phyloP scores from a whole-genome alignment of 2,113 vertebrate species.

The Indicator indicator region DNA sequence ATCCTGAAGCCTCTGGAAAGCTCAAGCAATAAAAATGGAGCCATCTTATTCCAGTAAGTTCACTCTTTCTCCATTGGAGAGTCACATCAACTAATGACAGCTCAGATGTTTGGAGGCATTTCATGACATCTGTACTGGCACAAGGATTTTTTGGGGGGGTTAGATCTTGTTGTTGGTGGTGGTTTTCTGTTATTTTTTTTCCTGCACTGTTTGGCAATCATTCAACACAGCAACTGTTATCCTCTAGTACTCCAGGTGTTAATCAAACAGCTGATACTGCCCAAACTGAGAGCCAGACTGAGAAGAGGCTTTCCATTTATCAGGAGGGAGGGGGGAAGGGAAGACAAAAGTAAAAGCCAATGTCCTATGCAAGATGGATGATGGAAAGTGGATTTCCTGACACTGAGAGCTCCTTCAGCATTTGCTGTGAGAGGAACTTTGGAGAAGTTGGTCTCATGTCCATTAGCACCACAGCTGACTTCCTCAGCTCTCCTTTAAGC shows the following conservation, averaged over 20 bases:
- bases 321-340: too few species aligned
- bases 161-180: background rate
- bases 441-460: background rate
- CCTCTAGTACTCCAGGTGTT: background rate
- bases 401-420: background rate
- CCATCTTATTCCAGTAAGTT: background rate
- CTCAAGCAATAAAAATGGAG: background rate
- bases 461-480: background rate
- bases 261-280: background rate
- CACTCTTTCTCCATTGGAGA: background rate
- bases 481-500: background rate
- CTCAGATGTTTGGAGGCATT: background rate
- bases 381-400: background rate
- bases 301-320: background rate
- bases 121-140: background rate
- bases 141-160: background rate
- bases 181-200: background rate
- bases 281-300: background rate
- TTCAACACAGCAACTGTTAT: too few species aligned
- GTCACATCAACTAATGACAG: background rate
- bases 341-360: background rate
- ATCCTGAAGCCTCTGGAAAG: background rate
- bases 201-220: background rate
- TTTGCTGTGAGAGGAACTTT: background rate
- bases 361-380: background rate